phyloP scores from a whole-genome alignment of 2,888 invertebrate genomes.

The Ceramica pisi region DNA sequence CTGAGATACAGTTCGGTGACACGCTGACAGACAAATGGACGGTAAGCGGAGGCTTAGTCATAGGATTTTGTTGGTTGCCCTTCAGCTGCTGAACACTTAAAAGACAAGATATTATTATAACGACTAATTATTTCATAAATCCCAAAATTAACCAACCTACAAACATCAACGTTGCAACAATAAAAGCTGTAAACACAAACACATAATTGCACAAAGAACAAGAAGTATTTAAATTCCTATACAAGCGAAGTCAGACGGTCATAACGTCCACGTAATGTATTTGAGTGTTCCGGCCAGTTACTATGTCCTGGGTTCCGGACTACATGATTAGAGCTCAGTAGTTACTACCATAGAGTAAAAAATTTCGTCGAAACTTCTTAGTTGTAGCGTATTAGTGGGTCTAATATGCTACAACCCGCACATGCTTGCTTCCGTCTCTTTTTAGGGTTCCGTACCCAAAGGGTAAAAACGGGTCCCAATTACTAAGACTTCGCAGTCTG shows the following conservation, averaged over 20 bases:
- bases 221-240: constrained; percentile 43
- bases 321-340: constrained; percentile 66
- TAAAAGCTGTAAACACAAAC: constrained; percentile 2
- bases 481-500: too few species aligned
- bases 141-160: not conserved
- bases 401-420: too few species aligned
- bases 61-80: too few species aligned
- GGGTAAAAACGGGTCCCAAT: too few species aligned
- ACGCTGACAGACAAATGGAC: too few species aligned
- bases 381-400: too few species aligned
- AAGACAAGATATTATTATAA: not conserved
- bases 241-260: constrained; percentile 47
- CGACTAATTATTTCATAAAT: not conserved
- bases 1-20: too few species aligned
- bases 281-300: constrained; percentile 72
- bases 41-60: too few species aligned
- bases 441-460: too few species aligned
- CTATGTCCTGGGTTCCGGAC: constrained; percentile 66
- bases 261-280: constrained; percentile 71
- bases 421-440: too few species aligned
- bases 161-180: not conserved
- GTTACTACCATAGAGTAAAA: constrained; percentile 26
- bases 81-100: too few species aligned
- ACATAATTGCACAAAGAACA: constrained; percentile 24
- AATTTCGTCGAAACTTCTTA: not conserved